A percentile compares a stretch with the other conserved stretches of the same genome.
These are phyloP conservation scores for Pomatorhinus ruficollis DNA, from an alignment of 2,113 vertebrate genomes.

Conservation along the genomic window DNA sequence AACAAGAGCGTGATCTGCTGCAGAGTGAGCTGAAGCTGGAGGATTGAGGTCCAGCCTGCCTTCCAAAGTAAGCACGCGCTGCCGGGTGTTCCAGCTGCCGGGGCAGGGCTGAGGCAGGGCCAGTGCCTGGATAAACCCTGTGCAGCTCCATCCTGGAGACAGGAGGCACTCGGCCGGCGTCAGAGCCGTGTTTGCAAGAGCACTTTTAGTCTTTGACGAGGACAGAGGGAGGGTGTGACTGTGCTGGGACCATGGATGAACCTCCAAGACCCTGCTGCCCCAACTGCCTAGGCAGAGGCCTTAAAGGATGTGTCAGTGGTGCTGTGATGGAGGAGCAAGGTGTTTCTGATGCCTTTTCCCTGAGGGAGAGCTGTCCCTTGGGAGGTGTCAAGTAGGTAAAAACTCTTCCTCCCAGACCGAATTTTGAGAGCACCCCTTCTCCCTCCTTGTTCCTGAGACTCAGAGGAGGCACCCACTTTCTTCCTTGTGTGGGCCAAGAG, in stretches of 20 bases:
- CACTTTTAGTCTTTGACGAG: neutral
- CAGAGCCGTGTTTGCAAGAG: neutral
- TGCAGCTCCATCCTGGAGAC: neutral
- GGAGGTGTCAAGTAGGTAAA: neutral
- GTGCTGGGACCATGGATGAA: rapidly evolving
- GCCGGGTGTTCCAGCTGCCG: neutral
- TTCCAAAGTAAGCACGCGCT: rapidly evolving
- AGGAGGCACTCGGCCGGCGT: rapidly evolving
- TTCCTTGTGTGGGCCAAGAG: neutral
- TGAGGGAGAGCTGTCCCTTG: neutral
- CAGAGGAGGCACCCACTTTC: neutral
- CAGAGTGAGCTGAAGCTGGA: neutral
- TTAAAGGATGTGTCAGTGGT: rapidly evolving
- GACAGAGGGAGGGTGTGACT: neutral
- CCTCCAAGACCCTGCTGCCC: neutral
- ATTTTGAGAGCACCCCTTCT: neutral
- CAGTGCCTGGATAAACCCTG: neutral
- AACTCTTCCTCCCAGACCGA: neutral
- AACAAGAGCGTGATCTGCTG: neutral
- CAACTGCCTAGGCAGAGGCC: rapidly evolving
- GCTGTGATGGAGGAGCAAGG: neutral
- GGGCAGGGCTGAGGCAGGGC: neutral
- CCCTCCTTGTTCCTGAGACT: neutral
- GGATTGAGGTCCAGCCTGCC: neutral
- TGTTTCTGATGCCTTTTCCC: neutral